Base-by-base conservation (phyloP, 2,888 invertebrate species). In the Ephialtes manifestator region DNA sequence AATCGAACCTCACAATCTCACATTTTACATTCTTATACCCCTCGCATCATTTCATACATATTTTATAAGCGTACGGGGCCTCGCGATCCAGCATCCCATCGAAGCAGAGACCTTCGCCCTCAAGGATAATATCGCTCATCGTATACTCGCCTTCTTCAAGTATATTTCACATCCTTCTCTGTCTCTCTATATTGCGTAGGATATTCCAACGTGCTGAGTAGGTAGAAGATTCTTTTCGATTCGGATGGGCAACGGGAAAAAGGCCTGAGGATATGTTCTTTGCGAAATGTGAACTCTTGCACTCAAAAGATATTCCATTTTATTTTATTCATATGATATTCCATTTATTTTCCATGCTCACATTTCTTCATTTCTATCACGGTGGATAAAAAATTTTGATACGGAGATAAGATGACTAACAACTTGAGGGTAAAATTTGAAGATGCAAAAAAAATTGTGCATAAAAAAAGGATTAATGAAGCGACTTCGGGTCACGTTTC, bases 31-130 rank as follows among this genome's bases (percentile, higher is more conserved):
- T 85, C 75, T 75, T 63, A 65, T 79, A 75, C 39, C 67, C 39
- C 55, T 85, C 74, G 81, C 74, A 82, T 85, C 79, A 79, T 85
- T 85, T 85, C 78, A 81, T 82, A 85, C 70, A 85, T 80, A 76
- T 84, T 84, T 84, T 80, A 84, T 84, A 84, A 84, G 79, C 70
- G 53, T 71, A 78, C 70, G 39, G 53, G 70, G 51, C 58, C 31
- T 11, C 48, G 46, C 13, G 63, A 55, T 39, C 28, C 71, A 13
- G 65, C 78, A 51, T 51, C 31, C 65, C 20, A 35, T 35, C 51
- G 48, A 74, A 31, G 58, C 65, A 71, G 67, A 51, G 48, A 70
- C 68, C 70, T 81, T 46, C n/a, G 20, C 84, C 78, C 79, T 72
- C 28, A 31, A 82, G 71, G 70, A 68, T 82, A 82, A 82, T 85